phyloP scores from a whole-genome alignment of 2,113 vertebrate genomes.

The Mastomys coucha region DNA sequence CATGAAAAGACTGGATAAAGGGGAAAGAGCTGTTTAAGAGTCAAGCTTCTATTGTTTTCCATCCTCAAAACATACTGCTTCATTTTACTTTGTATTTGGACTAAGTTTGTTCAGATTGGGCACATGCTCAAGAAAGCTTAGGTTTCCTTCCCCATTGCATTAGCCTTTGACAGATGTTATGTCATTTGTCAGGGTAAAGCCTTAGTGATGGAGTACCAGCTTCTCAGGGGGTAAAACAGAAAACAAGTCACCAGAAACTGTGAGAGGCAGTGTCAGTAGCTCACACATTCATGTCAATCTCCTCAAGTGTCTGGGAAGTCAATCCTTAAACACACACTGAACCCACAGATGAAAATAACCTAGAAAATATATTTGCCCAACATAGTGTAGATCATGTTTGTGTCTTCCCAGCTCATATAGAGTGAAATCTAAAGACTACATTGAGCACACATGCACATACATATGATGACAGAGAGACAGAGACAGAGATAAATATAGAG shows the following conservation, averaged over 20 bases:
- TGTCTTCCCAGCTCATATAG: not conserved
- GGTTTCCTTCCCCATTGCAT: not conserved
- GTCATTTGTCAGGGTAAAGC: not conserved
- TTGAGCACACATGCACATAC: not conserved
- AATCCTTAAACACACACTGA: not conserved
- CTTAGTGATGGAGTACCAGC: not conserved
- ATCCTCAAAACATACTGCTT: not conserved
- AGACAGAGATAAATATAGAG: not conserved
- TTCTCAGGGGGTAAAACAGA: not conserved
- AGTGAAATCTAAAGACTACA: constrained; percentile 1
- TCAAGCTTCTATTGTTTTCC: not conserved
- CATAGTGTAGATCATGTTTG: not conserved
- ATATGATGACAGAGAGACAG: not conserved
- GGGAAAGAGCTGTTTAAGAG: not conserved
- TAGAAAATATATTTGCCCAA: not conserved
- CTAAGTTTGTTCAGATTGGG: not conserved
- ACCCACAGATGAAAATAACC: constrained; percentile 12
- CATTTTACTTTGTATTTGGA: not conserved
- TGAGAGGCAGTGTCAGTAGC: too few species aligned
- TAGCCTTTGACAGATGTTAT: not conserved
- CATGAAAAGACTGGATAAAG: not conserved
- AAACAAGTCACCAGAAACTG: not conserved
- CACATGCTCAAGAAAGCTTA: not conserved
- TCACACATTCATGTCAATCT: not conserved
- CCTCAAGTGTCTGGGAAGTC: not conserved